Evolutionary conservation across 1,140 invertebrate genomes (phyloP), one percentile per base, ranked within the genome.

Genomic region (Micrasema longulum): DNA sequence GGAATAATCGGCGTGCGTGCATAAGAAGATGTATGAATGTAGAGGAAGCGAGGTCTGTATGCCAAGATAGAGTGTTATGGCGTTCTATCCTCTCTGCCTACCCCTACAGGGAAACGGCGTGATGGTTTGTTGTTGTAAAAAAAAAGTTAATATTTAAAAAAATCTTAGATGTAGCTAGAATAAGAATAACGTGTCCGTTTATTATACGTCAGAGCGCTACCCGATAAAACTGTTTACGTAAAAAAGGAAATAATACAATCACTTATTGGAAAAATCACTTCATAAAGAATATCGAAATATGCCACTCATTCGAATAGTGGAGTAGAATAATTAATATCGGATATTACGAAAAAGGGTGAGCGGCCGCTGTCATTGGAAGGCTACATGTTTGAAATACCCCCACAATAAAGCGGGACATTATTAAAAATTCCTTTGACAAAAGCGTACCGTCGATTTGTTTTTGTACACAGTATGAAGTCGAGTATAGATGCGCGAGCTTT

Each of bases 391-490:
- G n/a, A 20, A 60, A 60, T 41, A 31, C 55, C 35, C 55, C 38
- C 31, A 60, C n/a, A 38, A 64, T 64, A 50, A 66, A 66, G 31
- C 43, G 22, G 63, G 77, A 77, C 77, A 77, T 78, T 80, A 83
- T 84, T 84, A 83, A 83, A 83, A 84, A 84, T 84, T 83, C 81
- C 78, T 83, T 83, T 84, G 81, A 80, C 78, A 80, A 77, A 31
- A 31, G 41, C 74, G 78, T 79, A 78, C 71, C 79, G 77, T 79
- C 82, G 81, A 82, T 83, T 82, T 82, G 81, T 81, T 78, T 79
- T 66, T 66, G 47, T 66, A 52, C 26, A 20, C 35, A 10, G 7
- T 4, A 31, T 31, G 26, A 7, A 31, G 26, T 31, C 2, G 4
- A n/a, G 48, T 22, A 22, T 55, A 20, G 36, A n/a, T 63, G 60